phyloP scores from a whole-genome alignment of 2,888 invertebrate genomes.

The Megamerina dolium region DNA sequence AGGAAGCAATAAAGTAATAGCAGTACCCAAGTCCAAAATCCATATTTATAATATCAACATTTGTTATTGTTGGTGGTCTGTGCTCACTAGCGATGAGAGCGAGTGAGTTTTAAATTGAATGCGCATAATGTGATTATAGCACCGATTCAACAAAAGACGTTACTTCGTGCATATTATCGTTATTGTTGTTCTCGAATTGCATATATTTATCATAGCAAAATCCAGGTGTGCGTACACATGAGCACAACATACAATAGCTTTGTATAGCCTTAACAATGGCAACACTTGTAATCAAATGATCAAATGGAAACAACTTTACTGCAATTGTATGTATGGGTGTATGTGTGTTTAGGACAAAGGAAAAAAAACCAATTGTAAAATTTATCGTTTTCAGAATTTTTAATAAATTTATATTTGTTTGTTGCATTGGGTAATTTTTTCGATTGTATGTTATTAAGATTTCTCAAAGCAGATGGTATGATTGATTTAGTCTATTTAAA shows the following conservation, averaged over 20 bases:
- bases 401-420: constrained; percentile 19
- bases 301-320: constrained; percentile 11
- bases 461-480: not conserved
- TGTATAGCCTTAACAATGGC: constrained; percentile 9
- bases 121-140: constrained; percentile 17
- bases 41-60: too few relatives aligned
- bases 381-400: constrained; percentile 19
- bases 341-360: constrained; percentile 4
- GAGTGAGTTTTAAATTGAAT: too few relatives aligned
- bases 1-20: too few relatives aligned
- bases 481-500: too few relatives aligned
- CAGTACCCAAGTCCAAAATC: too few relatives aligned
- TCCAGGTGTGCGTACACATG: constrained; percentile 6
- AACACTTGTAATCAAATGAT: constrained; percentile 16
- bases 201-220: too few relatives aligned
- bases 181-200: too few relatives aligned
- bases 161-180: constrained; percentile 9
- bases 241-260: too few relatives aligned
- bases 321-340: constrained; percentile 14
- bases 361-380: constrained; percentile 10
- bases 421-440: not conserved
- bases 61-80: too few relatives aligned
- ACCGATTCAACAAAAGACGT: constrained; percentile 16
- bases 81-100: too few relatives aligned
- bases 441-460: not conserved